phyloP scores from a whole-genome alignment of 2,797 vertebrate genomes.

The Carcharodon carcharias region DNA sequence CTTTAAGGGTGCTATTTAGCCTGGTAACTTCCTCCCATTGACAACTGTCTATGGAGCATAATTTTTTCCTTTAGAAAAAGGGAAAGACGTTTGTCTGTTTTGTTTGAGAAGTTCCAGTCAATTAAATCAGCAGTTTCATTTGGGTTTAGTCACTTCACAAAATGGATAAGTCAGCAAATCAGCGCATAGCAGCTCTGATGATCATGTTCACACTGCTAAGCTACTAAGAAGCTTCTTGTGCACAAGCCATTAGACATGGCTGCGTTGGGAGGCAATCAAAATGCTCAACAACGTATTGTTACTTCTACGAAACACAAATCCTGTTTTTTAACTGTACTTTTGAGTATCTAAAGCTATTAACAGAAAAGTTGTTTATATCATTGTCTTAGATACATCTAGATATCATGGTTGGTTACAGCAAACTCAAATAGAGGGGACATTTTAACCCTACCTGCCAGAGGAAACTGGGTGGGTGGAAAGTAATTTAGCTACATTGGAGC shows the following conservation, averaged over 20 bases:
- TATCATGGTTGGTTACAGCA: not conserved
- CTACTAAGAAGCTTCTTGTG: not conserved
- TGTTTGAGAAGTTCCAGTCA: not conserved
- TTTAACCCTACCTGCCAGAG: not conserved
- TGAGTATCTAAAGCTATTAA: not conserved
- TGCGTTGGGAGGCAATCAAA: not conserved
- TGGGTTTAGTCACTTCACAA: not conserved
- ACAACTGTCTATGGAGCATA: not conserved
- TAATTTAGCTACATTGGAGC: not conserved
- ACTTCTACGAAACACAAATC: not conserved
- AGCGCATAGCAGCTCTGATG: not conserved
- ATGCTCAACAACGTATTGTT: not conserved
- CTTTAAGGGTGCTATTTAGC: not conserved
- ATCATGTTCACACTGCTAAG: not conserved
- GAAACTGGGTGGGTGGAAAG: not conserved
- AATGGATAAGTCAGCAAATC: not conserved
- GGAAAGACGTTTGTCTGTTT: not conserved
- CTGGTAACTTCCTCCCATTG: not conserved
- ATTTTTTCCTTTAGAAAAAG: not conserved
- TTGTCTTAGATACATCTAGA: not conserved
- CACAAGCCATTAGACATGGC: not conserved
- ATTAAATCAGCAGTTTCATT: not conserved
- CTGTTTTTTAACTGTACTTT: not conserved
- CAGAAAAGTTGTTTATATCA: not conserved
- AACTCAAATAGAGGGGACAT: not conserved